Evolutionary conservation across 1,140 invertebrate species (phyloP).

Genomic region (Diachasmimorpha longicaudata): DNA sequence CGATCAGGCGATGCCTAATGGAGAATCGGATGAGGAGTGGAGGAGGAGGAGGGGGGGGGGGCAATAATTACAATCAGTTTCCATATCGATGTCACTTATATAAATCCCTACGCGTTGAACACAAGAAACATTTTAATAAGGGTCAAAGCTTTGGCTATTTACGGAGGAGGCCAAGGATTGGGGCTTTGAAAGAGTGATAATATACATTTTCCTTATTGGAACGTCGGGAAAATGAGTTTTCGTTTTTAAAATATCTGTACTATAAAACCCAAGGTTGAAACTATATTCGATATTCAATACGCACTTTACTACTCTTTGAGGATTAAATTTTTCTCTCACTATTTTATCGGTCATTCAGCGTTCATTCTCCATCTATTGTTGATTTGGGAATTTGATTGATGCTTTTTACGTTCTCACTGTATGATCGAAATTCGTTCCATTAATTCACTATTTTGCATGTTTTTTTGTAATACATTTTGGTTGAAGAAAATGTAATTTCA

Average conservation of each 20-base stretch:
- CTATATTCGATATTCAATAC: background rate
- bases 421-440: slow-evolving; percentile 28
- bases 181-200: background rate
- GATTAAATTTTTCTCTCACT: background rate
- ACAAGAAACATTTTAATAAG: background rate
- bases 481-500: too few relatives aligned
- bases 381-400: slow-evolving; percentile 34
- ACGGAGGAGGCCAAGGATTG: slow-evolving; percentile 19
- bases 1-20: background rate
- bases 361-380: slow-evolving; percentile 17
- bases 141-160: background rate
- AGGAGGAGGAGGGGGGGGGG: too few relatives aligned
- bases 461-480: too few relatives aligned
- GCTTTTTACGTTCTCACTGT: slow-evolving; percentile 20
- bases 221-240: background rate
- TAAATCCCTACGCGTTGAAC: background rate
- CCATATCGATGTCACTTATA: slow-evolving; percentile 6
- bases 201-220: background rate
- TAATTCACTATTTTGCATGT: background rate
- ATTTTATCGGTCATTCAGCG: slow-evolving; percentile 21
- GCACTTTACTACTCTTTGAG: background rate
- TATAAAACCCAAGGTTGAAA: too few relatives aligned
- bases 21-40: too few relatives aligned
- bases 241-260: background rate
- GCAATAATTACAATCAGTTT: background rate